phyloP scores from a whole-genome alignment of 1,140 invertebrate species.

The Doryteuthis pealeii region DNA sequence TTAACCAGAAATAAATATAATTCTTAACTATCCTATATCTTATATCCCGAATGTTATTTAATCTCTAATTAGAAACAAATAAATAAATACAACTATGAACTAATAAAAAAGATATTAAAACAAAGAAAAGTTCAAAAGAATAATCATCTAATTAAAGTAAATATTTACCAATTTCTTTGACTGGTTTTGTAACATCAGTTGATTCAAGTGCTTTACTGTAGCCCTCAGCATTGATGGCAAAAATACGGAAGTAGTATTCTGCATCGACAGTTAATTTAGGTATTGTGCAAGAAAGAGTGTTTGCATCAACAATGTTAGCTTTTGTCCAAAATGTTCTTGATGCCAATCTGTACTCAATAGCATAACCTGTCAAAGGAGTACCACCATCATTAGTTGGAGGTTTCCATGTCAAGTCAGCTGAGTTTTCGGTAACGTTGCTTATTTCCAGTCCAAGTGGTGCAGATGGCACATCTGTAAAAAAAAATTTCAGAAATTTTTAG shows the following conservation, averaged over 20 bases:
- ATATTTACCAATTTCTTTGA: constrained; percentile 74
- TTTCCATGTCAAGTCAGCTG: constrained; percentile 76
- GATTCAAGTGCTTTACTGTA: constrained; percentile 11
- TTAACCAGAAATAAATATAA: constrained; percentile 55
- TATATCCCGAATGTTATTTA: not conserved
- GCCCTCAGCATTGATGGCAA: constrained; percentile 93
- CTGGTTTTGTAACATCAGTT: not conserved
- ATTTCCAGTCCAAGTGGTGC: constrained; percentile 60
- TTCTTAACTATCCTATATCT: not conserved
- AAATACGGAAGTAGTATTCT: constrained; percentile 88
- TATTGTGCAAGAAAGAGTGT: constrained; percentile 10
- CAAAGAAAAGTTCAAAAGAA: not conserved
- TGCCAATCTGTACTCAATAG: constrained; percentile 85
- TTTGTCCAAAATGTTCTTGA: constrained; percentile 63
- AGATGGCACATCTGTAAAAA: constrained; percentile 30
- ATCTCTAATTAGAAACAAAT: not conserved
- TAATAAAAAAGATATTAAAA: not conserved
- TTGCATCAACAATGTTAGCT: not conserved
- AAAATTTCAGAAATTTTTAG: constrained; percentile 54
- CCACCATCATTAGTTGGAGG: constrained; percentile 60
- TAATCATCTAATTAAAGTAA: not conserved
- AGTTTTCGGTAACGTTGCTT: constrained; percentile 90
- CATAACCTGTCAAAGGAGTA: constrained; percentile 74
- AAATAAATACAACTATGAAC: too few species aligned
- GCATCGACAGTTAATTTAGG: constrained; percentile 67